Conservation (phyloP, 1,140 invertebrate genomes). For the Microplitis demolitor region DNA sequence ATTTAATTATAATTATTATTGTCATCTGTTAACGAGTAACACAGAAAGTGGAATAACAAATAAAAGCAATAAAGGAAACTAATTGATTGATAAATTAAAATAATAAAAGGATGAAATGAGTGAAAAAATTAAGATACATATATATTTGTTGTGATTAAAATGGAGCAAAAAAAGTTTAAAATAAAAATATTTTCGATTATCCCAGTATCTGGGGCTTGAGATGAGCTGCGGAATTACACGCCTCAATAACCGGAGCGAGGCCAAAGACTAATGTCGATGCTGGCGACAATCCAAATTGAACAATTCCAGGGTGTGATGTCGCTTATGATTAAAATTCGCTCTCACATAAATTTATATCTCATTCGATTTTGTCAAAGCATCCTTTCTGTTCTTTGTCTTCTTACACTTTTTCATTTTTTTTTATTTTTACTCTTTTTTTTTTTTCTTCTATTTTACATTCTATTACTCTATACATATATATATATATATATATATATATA, state of each 20-base stretch:
- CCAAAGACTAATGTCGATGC: slow-evolving; percentile 45
- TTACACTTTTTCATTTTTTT: background rate
- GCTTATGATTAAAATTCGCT: slow-evolving; percentile 19
- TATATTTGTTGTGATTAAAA: background rate
- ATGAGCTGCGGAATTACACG: background rate
- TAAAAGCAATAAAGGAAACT: no score
- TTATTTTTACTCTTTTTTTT: background rate
- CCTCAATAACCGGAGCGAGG: slow-evolving; percentile 25
- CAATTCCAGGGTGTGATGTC: slow-evolving; percentile 18
- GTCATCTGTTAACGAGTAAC: no score
- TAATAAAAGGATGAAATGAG: no score
- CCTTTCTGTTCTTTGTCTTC: background rate
- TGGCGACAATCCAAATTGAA: slow-evolving; percentile 46
- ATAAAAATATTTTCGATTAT: slow-evolving; percentile 10
- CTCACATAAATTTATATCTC: slow-evolving; percentile 27
- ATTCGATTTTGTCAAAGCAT: background rate
- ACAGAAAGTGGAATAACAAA: no score
- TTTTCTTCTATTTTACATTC: background rate
- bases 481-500: background rate
- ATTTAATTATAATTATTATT: no score
- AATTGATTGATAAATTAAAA: no score
- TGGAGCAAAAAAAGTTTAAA: background rate
- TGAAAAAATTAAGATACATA: background rate
- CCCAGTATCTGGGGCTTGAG: background rate
- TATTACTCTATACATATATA: background rate